Percentiles rank a stretch among this genome's conserved stretches.
These are phyloP conservation scores for Podabrus alpinus DNA, from an alignment of 2,888 invertebrate genomes.

Conservation along the genomic window DNA sequence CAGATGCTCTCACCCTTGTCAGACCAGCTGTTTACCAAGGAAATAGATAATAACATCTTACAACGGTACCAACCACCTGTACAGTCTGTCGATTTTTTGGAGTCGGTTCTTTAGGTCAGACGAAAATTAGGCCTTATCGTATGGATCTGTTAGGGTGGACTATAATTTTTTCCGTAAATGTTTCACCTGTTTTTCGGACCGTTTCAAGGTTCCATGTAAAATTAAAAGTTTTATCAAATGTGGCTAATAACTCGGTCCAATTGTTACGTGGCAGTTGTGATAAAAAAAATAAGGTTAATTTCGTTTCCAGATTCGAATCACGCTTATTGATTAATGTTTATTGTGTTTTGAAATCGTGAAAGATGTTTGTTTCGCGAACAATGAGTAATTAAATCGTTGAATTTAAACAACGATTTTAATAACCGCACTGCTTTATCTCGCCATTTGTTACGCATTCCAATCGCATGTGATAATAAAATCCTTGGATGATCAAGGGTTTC, in stretches of 20 bases:
- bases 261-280: not conserved
- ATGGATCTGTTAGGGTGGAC: conserved; percentile 7
- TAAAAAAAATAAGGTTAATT: conserved; percentile 13
- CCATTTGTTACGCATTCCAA: conserved; percentile 23
- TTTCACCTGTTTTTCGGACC: not conserved
- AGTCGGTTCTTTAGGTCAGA: conserved; percentile 32
- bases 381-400: conserved; percentile 21
- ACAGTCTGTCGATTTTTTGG: conserved; percentile 27
- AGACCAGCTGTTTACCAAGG: conserved; percentile 40
- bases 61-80: conserved; percentile 43
- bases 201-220: not conserved
- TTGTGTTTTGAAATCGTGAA: conserved; percentile 13
- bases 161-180: not conserved
- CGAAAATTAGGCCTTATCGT: conserved; percentile 30
- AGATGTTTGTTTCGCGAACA: conserved; percentile 23
- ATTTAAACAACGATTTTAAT: conserved; percentile 23
- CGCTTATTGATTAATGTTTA: conserved; percentile 21
- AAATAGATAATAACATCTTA: conserved; percentile 42
- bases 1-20: conserved; percentile 38
- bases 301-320: conserved; percentile 15
- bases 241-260: not conserved
- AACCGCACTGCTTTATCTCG: conserved; percentile 12
- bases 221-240: not conserved
- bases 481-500: conserved; percentile 7
- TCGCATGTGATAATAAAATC: conserved; percentile 9